These are phyloP conservation scores for Drosophila kepulauana DNA, from an alignment of 1,140 invertebrate species.

Conservation along the genomic window DNA sequence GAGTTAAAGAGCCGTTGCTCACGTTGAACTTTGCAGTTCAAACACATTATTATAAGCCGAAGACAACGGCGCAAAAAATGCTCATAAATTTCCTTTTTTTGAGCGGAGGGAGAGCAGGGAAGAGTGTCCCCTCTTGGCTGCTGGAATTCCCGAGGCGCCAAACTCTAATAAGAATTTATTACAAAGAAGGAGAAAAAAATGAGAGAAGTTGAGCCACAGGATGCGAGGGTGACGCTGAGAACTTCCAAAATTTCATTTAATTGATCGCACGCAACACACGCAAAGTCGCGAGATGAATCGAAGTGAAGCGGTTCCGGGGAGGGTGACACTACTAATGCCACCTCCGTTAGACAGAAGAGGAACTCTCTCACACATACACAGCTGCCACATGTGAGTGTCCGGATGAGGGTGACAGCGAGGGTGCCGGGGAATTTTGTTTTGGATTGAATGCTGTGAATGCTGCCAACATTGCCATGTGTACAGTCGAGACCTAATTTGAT, in stretches of 20 bases:
- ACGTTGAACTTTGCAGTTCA: conserved; percentile 24
- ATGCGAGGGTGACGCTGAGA: conserved; percentile 46
- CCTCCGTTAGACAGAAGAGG: conserved; percentile 41
- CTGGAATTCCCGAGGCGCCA: conserved; percentile 34
- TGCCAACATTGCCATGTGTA: conserved; percentile 22
- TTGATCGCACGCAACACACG: conserved; percentile 68
- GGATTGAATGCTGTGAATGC: conserved; percentile 24
- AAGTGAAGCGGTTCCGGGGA: conserved; percentile 27
- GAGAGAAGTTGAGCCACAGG: conserved; percentile 23
- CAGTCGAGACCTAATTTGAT: conserved; percentile 60
- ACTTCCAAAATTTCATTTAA: conserved; percentile 56
- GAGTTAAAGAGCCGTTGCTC: conserved; percentile 4
- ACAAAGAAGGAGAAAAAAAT: conserved; percentile 36
- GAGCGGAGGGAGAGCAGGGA: background rate
- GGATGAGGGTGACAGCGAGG: conserved; percentile 41
- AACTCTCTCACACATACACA: conserved; percentile 17
- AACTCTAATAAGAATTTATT: conserved; percentile 73
- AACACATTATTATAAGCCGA: conserved; percentile 33
- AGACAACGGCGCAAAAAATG: conserved; percentile 16
- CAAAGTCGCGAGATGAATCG: conserved; percentile 28
- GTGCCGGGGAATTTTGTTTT: conserved; percentile 51
- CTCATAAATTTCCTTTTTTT: conserved; percentile 45
- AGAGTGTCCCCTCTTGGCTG: conserved; percentile 2
- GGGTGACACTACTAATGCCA: conserved; percentile 29
- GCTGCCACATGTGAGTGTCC: conserved; percentile 30